Percentiles rank a stretch among this genome's conserved stretches.
phyloP scores from a whole-genome alignment of 1,140 invertebrate species.

The Heliconius hewitsoni region DNA sequence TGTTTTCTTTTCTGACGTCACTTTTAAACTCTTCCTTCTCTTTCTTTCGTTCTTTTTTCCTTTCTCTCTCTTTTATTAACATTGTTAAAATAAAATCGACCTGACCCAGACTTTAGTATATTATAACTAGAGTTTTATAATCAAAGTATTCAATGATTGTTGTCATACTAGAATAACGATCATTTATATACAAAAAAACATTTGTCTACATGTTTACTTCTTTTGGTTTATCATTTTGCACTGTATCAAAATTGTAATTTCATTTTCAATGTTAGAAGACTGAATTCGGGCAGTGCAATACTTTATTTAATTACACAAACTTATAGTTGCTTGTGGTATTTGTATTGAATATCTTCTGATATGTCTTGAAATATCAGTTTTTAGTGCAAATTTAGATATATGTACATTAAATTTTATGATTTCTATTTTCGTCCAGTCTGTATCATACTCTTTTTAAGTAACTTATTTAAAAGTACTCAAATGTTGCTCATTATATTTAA shows the following conservation, averaged over 20 bases:
- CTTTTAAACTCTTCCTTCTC: not conserved
- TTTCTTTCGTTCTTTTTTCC: not conserved
- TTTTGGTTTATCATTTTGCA: slow-evolving; percentile 3
- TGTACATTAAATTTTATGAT: not conserved
- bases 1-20: too few relatives aligned
- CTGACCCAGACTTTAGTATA: not conserved
- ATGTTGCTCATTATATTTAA: not conserved
- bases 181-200: not conserved
- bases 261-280: slow-evolving; percentile 42
- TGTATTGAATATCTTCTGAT: not conserved
- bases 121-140: slow-evolving; percentile 31
- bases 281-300: slow-evolving; percentile 48
- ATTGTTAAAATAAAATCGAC: not conserved
- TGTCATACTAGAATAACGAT: not conserved
- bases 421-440: not conserved
- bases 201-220: not conserved
- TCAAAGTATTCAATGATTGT: slow-evolving; percentile 25
- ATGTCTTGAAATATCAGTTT: not conserved
- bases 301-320: not conserved
- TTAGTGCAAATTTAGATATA: not conserved
- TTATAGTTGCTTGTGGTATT: not conserved
- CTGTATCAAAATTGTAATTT: slow-evolving; percentile 32
- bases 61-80: not conserved
- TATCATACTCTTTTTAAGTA: not conserved
- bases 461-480: not conserved